Percentiles rank a stretch among this genome's conserved stretches.
Conservation (phyloP, 2,797 vertebrate genomes). For the Mus caroli region DNA sequence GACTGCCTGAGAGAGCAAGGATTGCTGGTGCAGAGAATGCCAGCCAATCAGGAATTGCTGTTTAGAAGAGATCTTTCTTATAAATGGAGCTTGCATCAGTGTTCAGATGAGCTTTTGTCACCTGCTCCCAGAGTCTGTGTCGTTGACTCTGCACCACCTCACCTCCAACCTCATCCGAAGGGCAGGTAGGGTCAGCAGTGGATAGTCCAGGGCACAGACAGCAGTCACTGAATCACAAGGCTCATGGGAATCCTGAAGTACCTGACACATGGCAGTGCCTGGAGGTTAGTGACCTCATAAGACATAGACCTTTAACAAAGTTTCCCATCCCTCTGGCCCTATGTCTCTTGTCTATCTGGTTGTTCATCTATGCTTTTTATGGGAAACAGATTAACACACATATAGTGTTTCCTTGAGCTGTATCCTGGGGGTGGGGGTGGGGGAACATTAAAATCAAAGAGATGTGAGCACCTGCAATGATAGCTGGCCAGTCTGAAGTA, state of each 20-base stretch:
- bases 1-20: background rate
- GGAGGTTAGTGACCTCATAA: background rate
- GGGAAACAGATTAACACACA: background rate
- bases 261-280: rapidly evolving
- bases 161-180: no score
- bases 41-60: background rate
- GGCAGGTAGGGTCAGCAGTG: no score
- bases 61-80: background rate
- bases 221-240: background rate
- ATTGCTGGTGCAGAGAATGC: background rate
- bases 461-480: background rate
- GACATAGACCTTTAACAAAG: background rate
- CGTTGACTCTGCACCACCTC: background rate
- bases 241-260: background rate
- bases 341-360: no score
- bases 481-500: background rate
- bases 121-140: background rate
- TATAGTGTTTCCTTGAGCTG: background rate
- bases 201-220: background rate
- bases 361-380: no score
- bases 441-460: background rate
- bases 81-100: background rate
- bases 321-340: rapidly evolving
- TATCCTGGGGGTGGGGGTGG: background rate
- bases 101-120: background rate